phyloP scores from a whole-genome alignment of 2,888 invertebrate genomes.

The Chouioia cunea region DNA sequence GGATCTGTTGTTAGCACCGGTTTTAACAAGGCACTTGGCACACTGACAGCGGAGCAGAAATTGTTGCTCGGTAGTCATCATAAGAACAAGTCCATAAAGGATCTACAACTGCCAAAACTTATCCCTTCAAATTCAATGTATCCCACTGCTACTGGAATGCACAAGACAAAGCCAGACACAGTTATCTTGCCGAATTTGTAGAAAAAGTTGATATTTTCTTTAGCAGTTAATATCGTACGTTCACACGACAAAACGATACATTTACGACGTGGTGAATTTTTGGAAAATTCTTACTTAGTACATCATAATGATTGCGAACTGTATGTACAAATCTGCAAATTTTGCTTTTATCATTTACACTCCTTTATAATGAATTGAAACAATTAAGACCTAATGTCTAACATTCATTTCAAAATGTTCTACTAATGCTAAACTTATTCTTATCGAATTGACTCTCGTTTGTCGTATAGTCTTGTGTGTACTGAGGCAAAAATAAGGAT shows the following conservation, averaged over 20 bases:
- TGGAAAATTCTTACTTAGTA: constrained; percentile 1
- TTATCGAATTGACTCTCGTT: too few species aligned
- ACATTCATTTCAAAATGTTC: too few species aligned
- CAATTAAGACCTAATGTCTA: too few species aligned
- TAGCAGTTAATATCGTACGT: background rate
- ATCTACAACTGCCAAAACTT: constrained; percentile 15
- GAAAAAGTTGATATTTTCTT: background rate
- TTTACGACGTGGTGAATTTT: background rate
- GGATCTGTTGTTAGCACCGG: constrained; percentile 58
- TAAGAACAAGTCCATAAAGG: background rate
- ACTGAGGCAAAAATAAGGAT: too few species aligned
- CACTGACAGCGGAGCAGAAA: constrained; percentile 34
- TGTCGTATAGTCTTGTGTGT: too few species aligned
- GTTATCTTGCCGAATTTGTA: constrained; percentile 26
- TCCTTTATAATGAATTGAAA: too few species aligned
- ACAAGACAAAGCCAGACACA: background rate
- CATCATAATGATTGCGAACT: constrained; percentile 14
- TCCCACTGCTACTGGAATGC: background rate
- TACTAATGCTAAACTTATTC: too few species aligned
- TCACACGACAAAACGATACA: background rate
- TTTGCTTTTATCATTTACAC: too few species aligned
- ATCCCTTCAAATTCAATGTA: background rate
- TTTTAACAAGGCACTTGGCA: constrained; percentile 55
- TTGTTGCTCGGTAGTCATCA: background rate
- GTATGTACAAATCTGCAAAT: constrained; percentile 18